phyloP scores from a whole-genome alignment of 2,888 invertebrate species.

The Drosophila vallismaia region DNA sequence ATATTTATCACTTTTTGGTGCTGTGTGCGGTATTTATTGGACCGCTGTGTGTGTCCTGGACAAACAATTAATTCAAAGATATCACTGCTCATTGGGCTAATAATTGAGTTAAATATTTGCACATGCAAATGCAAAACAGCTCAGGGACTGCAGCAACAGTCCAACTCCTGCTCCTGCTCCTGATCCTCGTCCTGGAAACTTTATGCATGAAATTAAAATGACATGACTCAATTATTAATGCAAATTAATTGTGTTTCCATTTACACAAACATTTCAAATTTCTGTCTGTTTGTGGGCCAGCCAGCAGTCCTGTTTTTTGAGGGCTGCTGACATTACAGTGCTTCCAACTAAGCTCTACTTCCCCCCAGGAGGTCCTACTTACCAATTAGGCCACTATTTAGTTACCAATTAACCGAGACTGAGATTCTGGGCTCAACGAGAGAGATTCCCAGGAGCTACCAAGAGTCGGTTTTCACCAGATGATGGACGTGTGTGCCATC shows the following conservation, averaged over 20 bases:
- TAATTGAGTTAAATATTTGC: slow-evolving; percentile 46
- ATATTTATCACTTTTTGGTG: neutral
- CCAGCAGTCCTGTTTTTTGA: neutral
- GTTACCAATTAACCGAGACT: too few relatives aligned
- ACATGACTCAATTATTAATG: slow-evolving; percentile 44
- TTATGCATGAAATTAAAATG: slow-evolving; percentile 21
- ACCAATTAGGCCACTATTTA: too few relatives aligned
- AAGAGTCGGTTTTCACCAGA: too few relatives aligned
- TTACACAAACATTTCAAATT: slow-evolving; percentile 12
- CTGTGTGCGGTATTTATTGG: neutral
- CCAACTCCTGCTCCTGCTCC: too few relatives aligned
- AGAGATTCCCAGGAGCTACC: too few relatives aligned
- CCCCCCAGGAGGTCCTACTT: too few relatives aligned
- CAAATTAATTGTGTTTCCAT: slow-evolving; percentile 39
- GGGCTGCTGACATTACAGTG: neutral
- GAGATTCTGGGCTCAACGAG: too few relatives aligned
- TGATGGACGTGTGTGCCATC: too few relatives aligned
- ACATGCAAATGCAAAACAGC: slow-evolving; percentile 29
- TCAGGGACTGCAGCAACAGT: neutral
- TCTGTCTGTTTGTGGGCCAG: neutral
- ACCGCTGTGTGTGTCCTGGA: neutral
- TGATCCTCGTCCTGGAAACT: neutral
- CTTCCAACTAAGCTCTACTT: neutral
- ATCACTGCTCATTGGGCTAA: slow-evolving; percentile 36
- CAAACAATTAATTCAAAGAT: slow-evolving; percentile 33